Evolutionary conservation across 2,113 vertebrate genomes (phyloP), one percentile per base, ranked within the genome.

Genomic region (Plectropomus leopardus): DNA sequence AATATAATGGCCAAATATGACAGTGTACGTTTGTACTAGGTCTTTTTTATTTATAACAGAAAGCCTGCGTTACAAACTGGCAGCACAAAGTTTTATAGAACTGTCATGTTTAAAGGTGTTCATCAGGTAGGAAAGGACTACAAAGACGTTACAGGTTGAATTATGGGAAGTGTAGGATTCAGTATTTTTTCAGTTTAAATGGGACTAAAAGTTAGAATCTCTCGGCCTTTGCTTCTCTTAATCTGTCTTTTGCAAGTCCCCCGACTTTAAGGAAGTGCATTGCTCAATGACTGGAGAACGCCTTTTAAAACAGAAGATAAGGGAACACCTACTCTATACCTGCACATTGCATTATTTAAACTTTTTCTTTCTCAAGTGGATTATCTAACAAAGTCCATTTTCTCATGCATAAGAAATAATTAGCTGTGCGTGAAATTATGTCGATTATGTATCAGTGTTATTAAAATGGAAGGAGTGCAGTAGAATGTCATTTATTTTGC

Each of bases 401-500:
- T 28, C 40, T 72, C 11, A 10, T 42, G 58, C 47, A 57, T 55
- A 17, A 74, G 44, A 79, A 59, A 82, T 59, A 82, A 80, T 74
- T 45, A 74, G 23, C 64, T 4, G 26, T 68, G 79, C 14, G 44
- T 75, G 79, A 82, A 86, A 84, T 89, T 9, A 69, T 44, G 21
- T 51, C 21, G 21, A 7, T 70, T 61, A 15, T 42, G 34, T 65
- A 76, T 59, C 36, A 17, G 30, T 51, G 26, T 78, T 54, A 44
- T 61, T 82, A 50, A 55, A 66, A 45, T 36, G 51, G 13, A 10
- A 55, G 21, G 11, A 72, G 47, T 36, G 81, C 14, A 48, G 45
- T 72, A 72, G 66, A 87, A 68, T 53, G 30, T 72, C 15, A 80
- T 85, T 85, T 83, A 75, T 78, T 85, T 78, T 82, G 72, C 28